Evolutionary conservation across 2,888 invertebrate genomes (phyloP).

Genomic region (Halocaridina rubra): DNA sequence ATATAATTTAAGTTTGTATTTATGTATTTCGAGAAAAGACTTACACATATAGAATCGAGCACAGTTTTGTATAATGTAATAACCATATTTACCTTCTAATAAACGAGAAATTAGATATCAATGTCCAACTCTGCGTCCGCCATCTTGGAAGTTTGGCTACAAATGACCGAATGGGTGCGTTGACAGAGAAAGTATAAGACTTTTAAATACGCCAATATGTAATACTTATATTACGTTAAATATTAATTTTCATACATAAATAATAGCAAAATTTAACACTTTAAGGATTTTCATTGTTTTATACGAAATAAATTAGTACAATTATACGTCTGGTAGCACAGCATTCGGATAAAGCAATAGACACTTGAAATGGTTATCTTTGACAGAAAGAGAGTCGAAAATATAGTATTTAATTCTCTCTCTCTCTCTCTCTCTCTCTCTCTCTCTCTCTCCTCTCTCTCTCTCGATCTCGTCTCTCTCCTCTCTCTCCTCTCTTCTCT

Average conservation of each 20-base stretch:
- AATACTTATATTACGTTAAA: not conserved
- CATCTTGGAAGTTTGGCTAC: slow-evolving; percentile 72
- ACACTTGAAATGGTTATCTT: too few relatives aligned
- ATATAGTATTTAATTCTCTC: not conserved
- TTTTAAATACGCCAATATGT: too few relatives aligned
- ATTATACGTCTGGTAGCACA: too few relatives aligned
- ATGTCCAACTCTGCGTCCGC: slow-evolving; percentile 93
- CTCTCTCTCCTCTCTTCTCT: too few relatives aligned
- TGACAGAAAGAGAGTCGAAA: not conserved
- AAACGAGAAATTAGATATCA: slow-evolving; percentile 95
- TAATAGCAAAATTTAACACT: not conserved
- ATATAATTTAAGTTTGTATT: not conserved
- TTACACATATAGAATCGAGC: not conserved
- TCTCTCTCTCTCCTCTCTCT: not conserved
- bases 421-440: not conserved
- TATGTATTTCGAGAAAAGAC: not conserved
- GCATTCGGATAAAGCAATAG: too few relatives aligned
- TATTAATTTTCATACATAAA: not conserved
- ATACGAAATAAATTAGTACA: too few relatives aligned
- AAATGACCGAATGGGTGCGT: not conserved
- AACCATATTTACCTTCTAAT: slow-evolving; percentile 81
- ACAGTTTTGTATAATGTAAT: not conserved
- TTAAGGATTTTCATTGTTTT: too few relatives aligned
- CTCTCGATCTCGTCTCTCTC: too few relatives aligned
- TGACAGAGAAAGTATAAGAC: not conserved